Evolutionary conservation across 1,140 invertebrate species (phyloP).

Genomic region (Gyrodactylus bullatarudis): DNA sequence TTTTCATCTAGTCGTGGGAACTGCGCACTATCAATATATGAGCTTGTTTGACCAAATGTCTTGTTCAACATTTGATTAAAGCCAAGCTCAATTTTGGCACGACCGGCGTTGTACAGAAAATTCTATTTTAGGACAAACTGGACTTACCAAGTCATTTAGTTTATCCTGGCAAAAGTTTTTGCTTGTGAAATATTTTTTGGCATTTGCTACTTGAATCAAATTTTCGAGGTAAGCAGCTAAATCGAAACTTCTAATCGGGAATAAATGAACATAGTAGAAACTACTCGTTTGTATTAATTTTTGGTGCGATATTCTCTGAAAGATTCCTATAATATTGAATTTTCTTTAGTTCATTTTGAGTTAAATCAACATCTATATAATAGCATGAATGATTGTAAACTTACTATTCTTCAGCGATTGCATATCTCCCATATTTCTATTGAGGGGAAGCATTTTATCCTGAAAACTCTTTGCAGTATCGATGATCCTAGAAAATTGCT

Average conservation of each 20-base stretch:
- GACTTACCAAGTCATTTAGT: background rate
- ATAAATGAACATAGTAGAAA: background rate
- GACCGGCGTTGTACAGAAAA: too few species aligned
- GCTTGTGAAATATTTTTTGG: background rate
- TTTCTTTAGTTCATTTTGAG: background rate
- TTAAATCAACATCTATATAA: background rate
- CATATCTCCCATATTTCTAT: background rate
- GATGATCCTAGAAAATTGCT: background rate
- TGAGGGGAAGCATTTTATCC: background rate
- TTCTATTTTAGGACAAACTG: too few species aligned
- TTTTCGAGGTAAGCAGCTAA: background rate
- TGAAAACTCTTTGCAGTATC: background rate
- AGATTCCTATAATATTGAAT: background rate
- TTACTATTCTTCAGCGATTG: background rate
- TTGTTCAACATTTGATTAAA: too few species aligned
- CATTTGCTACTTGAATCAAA: background rate
- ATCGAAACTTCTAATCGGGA: background rate
- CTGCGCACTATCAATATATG: too few species aligned
- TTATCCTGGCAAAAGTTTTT: background rate
- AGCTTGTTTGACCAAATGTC: too few species aligned
- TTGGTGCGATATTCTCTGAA: background rate
- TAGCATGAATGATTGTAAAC: background rate
- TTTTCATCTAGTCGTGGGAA: too few species aligned
- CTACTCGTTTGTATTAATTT: background rate
- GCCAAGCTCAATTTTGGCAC: background rate